Evolutionary conservation across 23 tunicate genomes (phyloP).

Genomic region (Aplidium turbinatum): DNA sequence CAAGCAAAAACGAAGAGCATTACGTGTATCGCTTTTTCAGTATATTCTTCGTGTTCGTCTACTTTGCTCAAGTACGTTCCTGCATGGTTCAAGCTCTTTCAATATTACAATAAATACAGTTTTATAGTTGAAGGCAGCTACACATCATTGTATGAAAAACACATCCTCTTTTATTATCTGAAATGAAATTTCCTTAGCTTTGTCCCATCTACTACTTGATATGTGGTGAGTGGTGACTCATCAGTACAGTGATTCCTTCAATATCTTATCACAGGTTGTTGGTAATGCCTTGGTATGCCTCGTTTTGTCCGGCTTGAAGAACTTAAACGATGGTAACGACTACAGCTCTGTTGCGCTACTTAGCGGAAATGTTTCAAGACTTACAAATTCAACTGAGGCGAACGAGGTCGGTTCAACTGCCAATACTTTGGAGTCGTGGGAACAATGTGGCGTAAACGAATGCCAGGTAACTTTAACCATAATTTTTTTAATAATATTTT

Average conservation of each 20-base stretch:
- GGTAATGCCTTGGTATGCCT: constrained; percentile 52
- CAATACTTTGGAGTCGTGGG: no score
- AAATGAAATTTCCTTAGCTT: no score
- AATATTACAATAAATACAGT: neutral
- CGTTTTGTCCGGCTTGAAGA: constrained; percentile 37
- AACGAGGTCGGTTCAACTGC: no score
- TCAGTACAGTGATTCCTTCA: no score
- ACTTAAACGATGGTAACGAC: neutral
- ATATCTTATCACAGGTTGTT: constrained; percentile 31
- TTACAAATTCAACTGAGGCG: no score
- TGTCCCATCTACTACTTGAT: no score
- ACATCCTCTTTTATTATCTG: no score
- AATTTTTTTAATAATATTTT: no score
- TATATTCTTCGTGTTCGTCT: constrained; percentile 45
- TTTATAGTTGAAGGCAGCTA: no score
- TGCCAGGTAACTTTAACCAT: no score
- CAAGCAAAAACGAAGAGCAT: constrained; percentile 31
- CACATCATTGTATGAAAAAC: no score
- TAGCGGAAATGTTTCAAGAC: neutral
- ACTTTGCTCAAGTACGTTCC: constrained; percentile 54
- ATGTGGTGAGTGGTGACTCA: no score
- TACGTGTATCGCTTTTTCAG: constrained; percentile 51
- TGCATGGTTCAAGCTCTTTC: neutral
- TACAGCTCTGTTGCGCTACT: neutral
- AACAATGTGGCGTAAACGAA: constrained; percentile 25